Evolutionary conservation across 2,113 vertebrate genomes (phyloP), one percentile per base, ranked within the genome.

Genomic region (Gallinago paraguaiae): DNA sequence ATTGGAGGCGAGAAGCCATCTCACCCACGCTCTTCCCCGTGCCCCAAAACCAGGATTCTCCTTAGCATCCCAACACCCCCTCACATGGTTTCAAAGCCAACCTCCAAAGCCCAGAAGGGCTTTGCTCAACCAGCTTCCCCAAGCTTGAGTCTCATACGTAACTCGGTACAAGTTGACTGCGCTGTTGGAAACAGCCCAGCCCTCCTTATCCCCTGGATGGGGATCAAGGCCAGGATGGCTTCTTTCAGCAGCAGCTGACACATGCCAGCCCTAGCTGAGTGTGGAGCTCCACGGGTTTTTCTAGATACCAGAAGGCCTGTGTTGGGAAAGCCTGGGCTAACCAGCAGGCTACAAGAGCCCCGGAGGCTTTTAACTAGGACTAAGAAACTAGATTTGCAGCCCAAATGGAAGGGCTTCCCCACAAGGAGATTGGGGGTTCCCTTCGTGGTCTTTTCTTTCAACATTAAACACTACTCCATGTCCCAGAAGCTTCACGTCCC

Each of bases 201-300:
- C 35, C 53, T 82, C 39, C 24, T 39, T n/a, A 53, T 27, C 11
- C 54, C 31, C 56, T 51, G 54, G 28, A 35, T 18, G 33, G 59
- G 14, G n/a, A 92, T 41, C 54, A 37, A 79, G 88, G 60, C 48
- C 92, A 92, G 92, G 68, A 88, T 5, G 54, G 76, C 91, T 81
- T 67, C 88, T 86, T 88, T 45, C 80, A 59, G 88, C 82, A 93
- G 71, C 77, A 92, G 90, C 82, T 90, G 67, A 88, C 82, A 88
- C 50, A 83, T 13, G 65, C 77, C 77, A 84, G 68, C 77, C 70
- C 69, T 35, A 92, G 74, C 74, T 6, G 4, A 81, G 72, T 11
- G 51, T 30, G 61, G 89, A 84, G 65, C 71, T 93, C 39, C 43
- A 6, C 13, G 17, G 1, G 27, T 35, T 69, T 56, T 65, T 12